Evolutionary conservation across 2,888 invertebrate species (phyloP).

Genomic region (Mesorhabditis sp.): DNA sequence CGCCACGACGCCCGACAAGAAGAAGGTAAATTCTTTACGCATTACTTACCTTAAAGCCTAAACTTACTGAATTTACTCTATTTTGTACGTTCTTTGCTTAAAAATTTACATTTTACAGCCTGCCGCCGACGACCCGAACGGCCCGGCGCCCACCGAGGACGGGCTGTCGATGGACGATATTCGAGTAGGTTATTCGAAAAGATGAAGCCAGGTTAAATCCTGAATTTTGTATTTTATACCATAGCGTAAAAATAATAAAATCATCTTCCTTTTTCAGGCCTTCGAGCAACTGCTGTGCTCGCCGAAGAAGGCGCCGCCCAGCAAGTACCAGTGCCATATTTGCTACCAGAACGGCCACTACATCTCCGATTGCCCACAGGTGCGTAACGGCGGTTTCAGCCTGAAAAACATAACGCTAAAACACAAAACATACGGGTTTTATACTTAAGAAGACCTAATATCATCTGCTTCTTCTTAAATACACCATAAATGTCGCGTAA

Average conservation of each 20-base stretch:
- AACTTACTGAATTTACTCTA: too few relatives aligned
- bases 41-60: background rate
- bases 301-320: conserved; percentile 55
- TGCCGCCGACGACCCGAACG: conserved; percentile 9
- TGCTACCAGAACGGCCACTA: conserved; percentile 54
- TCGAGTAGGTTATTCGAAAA: conserved; percentile 9
- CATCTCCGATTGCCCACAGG: conserved; percentile 55
- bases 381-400: conserved; percentile 8
- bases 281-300: conserved; percentile 54
- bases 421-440: conserved; percentile 5
- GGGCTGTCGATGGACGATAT: conserved; percentile 54
- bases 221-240: too few relatives aligned
- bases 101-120: background rate
- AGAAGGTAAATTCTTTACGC: background rate
- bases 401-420: background rate
- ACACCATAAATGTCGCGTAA: too few relatives aligned
- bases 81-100: background rate
- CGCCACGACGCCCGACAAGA: background rate
- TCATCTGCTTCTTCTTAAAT: too few relatives aligned
- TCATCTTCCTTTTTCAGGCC: conserved; percentile 13
- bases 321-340: conserved; percentile 56
- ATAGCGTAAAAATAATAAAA: background rate
- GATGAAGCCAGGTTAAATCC: too few relatives aligned
- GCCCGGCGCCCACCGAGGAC: conserved; percentile 38
- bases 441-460: too few relatives aligned